phyloP scores from a whole-genome alignment of 2,888 invertebrate species.

The Opisthograptis luteolata region DNA sequence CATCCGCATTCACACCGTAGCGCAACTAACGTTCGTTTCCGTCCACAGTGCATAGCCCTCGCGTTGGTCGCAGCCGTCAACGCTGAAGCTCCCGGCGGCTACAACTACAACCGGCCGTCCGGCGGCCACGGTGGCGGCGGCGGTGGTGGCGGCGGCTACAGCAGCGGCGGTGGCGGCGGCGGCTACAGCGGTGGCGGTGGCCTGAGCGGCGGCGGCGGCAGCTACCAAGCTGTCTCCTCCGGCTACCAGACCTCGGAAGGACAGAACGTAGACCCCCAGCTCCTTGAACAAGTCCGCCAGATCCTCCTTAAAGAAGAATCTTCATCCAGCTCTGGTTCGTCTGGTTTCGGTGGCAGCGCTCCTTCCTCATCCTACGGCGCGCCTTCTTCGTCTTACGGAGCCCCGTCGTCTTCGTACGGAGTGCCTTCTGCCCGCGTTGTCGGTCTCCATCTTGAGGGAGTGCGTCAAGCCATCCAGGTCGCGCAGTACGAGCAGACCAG shows the following conservation, averaged over 20 bases:
- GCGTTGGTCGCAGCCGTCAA: constrained; percentile 89
- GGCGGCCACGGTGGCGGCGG: constrained; percentile 72
- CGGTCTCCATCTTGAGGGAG: constrained; percentile 93
- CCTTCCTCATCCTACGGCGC: constrained; percentile 88
- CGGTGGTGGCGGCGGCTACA: constrained; percentile 64
- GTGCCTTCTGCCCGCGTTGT: constrained; percentile 86
- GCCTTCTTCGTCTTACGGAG: constrained; percentile 85
- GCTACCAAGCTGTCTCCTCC: constrained; percentile 89
- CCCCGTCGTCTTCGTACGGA: constrained; percentile 83
- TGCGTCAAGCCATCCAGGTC: constrained; percentile 94
- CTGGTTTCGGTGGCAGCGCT: constrained; percentile 85
- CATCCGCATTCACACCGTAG: constrained; percentile 11
- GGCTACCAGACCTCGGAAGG: constrained; percentile 93
- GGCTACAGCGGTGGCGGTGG: constrained; percentile 69
- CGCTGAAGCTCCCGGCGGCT: constrained; percentile 91
- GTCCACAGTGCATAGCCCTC: constrained; percentile 90
- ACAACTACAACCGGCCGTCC: constrained; percentile 89
- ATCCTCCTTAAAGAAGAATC: constrained; percentile 93
- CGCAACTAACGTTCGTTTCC: constrained; percentile 6
- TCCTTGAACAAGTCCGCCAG: constrained; percentile 93
- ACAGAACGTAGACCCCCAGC: constrained; percentile 90
- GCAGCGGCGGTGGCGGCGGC: constrained; percentile 73
- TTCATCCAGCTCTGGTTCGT: constrained; percentile 73
- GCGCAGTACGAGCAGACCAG: constrained; percentile 91
- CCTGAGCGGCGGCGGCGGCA: constrained; percentile 86